Evolutionary conservation across 2,888 invertebrate species (phyloP).

Genomic region (Ceraclea dissimilis): DNA sequence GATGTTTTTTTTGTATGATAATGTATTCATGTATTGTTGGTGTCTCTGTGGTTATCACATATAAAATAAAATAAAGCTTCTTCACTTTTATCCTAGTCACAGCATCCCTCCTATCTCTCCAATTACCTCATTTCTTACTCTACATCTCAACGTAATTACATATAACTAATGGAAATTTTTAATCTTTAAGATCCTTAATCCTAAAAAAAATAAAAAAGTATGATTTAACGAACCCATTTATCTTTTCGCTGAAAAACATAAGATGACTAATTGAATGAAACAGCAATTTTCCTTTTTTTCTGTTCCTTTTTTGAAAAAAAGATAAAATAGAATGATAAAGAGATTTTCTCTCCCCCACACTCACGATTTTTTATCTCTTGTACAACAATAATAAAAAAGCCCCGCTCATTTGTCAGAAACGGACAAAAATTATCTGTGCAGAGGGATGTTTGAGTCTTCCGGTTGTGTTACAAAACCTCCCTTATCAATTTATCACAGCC

Average conservation of each 20-base stretch:
- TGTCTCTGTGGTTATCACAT: too few species aligned
- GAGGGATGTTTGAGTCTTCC: conserved; percentile 12
- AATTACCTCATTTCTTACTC: too few species aligned
- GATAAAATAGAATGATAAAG: background rate
- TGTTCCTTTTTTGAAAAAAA: too few species aligned
- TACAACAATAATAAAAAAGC: conserved; percentile 7
- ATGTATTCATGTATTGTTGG: too few species aligned
- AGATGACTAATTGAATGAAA: background rate
- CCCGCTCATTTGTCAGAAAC: conserved; percentile 23
- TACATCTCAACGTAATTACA: too few species aligned
- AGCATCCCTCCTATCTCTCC: too few species aligned
- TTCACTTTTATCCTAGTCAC: too few species aligned
- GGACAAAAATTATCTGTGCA: conserved; percentile 6
- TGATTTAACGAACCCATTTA: background rate
- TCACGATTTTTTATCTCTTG: conserved; percentile 12
- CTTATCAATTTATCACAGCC: conserved; percentile 26
- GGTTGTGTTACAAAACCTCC: conserved; percentile 16
- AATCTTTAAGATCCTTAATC: background rate
- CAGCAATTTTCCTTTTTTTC: too few species aligned
- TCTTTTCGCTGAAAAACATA: background rate
- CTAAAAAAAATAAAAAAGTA: background rate
- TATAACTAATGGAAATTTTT: background rate
- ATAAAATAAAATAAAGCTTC: too few species aligned
- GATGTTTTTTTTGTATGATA: too few species aligned
- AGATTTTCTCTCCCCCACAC: background rate